These are phyloP conservation scores for Acanthisitta chloris DNA, from an alignment of 2,113 vertebrate genomes.

Conservation along the genomic window DNA sequence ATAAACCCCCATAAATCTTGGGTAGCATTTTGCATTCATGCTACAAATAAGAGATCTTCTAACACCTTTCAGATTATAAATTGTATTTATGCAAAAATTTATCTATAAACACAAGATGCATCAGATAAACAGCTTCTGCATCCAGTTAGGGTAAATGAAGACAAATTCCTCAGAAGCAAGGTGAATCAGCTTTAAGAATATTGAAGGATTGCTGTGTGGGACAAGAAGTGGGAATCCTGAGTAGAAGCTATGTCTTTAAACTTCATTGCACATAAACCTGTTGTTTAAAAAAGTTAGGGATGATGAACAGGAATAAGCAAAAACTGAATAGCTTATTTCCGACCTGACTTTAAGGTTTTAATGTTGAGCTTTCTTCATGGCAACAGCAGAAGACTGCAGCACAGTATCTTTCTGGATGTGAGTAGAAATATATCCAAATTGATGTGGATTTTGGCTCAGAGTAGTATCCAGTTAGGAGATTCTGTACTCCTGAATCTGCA, in stretches of 20 bases:
- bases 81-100: neutral
- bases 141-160: neutral
- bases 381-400: neutral
- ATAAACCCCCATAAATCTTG: neutral
- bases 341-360: neutral
- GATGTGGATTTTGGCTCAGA: neutral
- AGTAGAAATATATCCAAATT: neutral
- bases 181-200: neutral
- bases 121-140: neutral
- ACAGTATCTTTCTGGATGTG: neutral
- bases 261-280: neutral
- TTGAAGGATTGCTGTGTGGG: neutral
- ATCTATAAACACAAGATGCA: neutral
- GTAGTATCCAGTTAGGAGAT: neutral
- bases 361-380: neutral
- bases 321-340: neutral
- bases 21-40: neutral
- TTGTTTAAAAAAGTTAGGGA: neutral
- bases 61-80: neutral
- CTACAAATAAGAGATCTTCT: neutral
- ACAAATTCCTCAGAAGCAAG: neutral
- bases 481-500: neutral
- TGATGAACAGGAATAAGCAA: neutral
- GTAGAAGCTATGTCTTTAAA: neutral
- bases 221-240: neutral